A percentile compares a stretch with the other conserved stretches of the same genome.
These are phyloP conservation scores for Ammospiza nelsoni DNA, from an alignment of 2,113 vertebrate species.

Conservation along the genomic window DNA sequence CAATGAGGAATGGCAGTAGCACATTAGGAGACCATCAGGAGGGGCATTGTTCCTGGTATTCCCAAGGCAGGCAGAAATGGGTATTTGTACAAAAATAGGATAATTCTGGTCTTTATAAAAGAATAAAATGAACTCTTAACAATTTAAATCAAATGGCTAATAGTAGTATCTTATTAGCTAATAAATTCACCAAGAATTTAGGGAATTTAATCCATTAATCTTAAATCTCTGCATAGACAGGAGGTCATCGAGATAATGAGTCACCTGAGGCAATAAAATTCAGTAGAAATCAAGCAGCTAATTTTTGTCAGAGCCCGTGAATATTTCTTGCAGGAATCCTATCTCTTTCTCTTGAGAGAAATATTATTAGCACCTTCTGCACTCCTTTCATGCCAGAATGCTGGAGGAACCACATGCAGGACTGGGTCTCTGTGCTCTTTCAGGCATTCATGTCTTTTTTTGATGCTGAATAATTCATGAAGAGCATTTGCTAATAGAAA, in stretches of 20 bases:
- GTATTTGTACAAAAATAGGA: neutral
- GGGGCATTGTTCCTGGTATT: neutral
- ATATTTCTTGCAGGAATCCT: constrained; percentile 36
- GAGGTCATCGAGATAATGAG: constrained; percentile 60
- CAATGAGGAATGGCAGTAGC: neutral
- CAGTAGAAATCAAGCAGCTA: constrained; percentile 40
- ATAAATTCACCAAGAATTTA: constrained; percentile 54
- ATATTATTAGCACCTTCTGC: constrained; percentile 29
- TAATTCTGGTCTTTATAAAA: neutral
- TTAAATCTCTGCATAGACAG: constrained; percentile 50
- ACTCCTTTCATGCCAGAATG: neutral
- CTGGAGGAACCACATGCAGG: neutral
- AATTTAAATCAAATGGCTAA: constrained; percentile 28
- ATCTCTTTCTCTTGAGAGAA: constrained; percentile 15
- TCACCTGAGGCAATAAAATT: constrained; percentile 63
- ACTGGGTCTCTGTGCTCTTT: neutral
- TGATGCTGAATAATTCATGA: neutral
- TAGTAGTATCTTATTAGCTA: constrained; percentile 24
- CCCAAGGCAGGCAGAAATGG: neutral
- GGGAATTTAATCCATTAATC: constrained; percentile 63
- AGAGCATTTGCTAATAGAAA: neutral
- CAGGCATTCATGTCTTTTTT: neutral
- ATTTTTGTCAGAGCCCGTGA: constrained; percentile 35
- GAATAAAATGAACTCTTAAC: neutral
- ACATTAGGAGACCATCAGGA: neutral